Percentiles rank a stretch among this genome's conserved stretches.
phyloP scores from a whole-genome alignment of 1,140 invertebrate genomes.

The Drosophila persimilis region DNA sequence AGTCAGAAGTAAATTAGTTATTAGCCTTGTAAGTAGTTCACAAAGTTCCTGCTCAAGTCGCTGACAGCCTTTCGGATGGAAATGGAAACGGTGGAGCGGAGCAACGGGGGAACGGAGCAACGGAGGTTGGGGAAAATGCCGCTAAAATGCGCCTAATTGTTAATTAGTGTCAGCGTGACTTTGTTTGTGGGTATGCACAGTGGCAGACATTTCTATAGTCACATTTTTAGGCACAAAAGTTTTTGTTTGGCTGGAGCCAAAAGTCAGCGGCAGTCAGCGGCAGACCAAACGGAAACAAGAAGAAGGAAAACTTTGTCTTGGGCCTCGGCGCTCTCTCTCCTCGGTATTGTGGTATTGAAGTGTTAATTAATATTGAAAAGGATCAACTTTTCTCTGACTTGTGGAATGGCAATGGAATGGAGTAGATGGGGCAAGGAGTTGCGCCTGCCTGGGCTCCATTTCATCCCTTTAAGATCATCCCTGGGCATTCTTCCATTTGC shows the following conservation, averaged over 20 bases:
- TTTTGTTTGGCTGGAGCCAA: conserved; percentile 58
- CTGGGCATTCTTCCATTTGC: conserved; percentile 22
- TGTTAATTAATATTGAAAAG: conserved; percentile 83
- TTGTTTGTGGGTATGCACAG: conserved; percentile 66
- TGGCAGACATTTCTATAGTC: conserved; percentile 51
- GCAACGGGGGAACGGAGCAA: conserved; percentile 11
- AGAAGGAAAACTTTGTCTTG: conserved; percentile 68
- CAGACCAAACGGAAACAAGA: conserved; percentile 40
- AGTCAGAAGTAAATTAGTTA: conserved; percentile 76
- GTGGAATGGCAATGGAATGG: conserved; percentile 26
- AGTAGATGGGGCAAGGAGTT: conserved; percentile 61
- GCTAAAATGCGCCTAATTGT: conserved; percentile 81
- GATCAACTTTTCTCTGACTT: conserved; percentile 78
- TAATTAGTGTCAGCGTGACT: conserved; percentile 79
- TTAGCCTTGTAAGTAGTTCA: conserved; percentile 79
- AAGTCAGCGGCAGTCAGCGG: conserved; percentile 69
- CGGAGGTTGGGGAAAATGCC: conserved; percentile 38
- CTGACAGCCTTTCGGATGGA: conserved; percentile 28
- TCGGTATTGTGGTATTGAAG: conserved; percentile 73
- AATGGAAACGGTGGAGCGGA: conserved; percentile 14
- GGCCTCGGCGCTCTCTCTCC: conserved; percentile 21
- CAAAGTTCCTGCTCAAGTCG: conserved; percentile 51
- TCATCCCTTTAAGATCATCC: too few species aligned
- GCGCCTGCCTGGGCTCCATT: neutral
- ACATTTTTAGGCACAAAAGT: conserved; percentile 75